A percentile compares a stretch with the other conserved stretches of the same genome.
Conservation (phyloP, 2,113 vertebrate genomes). For the Cepphus grylle region DNA sequence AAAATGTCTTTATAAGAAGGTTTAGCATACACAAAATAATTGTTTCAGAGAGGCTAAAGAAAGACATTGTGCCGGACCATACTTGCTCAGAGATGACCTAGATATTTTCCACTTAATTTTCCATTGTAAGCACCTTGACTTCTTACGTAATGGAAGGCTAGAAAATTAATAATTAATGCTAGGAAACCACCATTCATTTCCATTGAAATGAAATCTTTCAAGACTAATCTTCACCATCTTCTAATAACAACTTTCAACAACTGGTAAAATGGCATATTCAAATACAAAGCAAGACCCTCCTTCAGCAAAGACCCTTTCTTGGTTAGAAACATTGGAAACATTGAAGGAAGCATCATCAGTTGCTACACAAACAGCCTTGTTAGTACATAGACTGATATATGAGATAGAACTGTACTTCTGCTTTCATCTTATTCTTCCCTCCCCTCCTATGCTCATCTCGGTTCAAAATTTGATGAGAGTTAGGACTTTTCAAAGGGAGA, state of each 20-base stretch:
- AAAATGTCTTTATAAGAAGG: background rate
- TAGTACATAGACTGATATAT: background rate
- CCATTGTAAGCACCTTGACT: background rate
- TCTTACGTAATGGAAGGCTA: background rate
- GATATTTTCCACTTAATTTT: background rate
- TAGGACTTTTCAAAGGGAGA: background rate
- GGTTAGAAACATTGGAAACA: background rate
- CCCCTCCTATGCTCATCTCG: background rate
- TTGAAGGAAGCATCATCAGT: background rate
- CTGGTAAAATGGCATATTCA: background rate
- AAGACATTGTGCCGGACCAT: background rate
- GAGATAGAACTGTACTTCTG: background rate
- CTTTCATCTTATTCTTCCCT: background rate
- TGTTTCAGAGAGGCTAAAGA: background rate
- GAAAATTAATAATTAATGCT: background rate
- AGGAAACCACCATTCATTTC: background rate
- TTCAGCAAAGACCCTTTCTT: background rate
- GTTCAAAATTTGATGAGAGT: background rate
- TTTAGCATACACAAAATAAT: background rate
- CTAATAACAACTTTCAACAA: background rate
- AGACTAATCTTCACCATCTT: background rate
- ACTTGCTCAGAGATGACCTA: background rate
- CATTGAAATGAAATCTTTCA: background rate
- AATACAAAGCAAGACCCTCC: background rate
- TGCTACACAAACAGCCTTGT: background rate